Percentiles rank a stretch among this genome's conserved stretches.
Conservation (phyloP, 2,797 vertebrate species). For the Tokudaia tokunoshimensis region DNA sequence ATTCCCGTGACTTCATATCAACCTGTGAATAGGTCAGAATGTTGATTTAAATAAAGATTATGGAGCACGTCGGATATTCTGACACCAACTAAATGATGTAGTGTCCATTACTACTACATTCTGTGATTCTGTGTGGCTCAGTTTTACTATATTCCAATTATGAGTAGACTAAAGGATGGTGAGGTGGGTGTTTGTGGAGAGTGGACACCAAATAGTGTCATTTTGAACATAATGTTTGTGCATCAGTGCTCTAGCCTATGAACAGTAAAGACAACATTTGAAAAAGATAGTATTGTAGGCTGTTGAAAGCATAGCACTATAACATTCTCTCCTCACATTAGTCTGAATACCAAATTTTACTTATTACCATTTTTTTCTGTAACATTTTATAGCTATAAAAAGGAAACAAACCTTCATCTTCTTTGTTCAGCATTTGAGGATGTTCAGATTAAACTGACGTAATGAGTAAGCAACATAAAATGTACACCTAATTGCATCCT, state of each 20-base stretch:
- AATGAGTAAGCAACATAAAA: not conserved
- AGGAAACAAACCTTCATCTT: not conserved
- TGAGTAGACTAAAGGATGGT: not conserved
- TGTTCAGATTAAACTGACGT: not conserved
- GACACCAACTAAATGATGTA: not conserved
- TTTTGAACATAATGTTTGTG: not conserved
- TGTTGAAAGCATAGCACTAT: not conserved
- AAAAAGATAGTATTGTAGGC: not conserved
- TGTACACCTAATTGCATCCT: not conserved
- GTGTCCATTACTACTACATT: not conserved
- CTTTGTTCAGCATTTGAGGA: not conserved
- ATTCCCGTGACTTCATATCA: not conserved
- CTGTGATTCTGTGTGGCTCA: not conserved
- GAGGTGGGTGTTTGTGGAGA: not conserved
- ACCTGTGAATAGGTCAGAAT: not conserved
- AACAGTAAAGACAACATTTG: not conserved
- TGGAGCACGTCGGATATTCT: not conserved
- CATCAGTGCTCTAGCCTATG: not conserved
- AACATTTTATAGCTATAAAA: not conserved
- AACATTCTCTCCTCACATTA: not conserved
- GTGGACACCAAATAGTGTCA: not conserved
- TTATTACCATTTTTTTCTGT: not conserved
- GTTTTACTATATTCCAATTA: not conserved
- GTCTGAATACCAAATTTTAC: not conserved
- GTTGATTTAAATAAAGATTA: not conserved